Conservation (phyloP, 2,888 invertebrate genomes). For the Pycnomerus fuliginosus region DNA sequence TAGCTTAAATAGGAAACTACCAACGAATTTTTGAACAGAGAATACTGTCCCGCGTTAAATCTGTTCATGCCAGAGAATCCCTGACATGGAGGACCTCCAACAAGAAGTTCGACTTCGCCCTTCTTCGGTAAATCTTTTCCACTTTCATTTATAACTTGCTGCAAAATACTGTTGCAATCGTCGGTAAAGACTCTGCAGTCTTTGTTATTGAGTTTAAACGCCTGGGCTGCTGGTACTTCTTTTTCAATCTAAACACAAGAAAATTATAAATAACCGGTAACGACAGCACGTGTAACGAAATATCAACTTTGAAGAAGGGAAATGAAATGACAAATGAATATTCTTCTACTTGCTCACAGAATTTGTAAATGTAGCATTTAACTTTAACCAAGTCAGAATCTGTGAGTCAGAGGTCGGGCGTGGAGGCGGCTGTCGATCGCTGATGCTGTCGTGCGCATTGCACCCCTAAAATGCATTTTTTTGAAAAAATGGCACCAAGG, state of each 20-base stretch:
- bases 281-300: no score
- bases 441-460: no score
- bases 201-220: constrained; percentile 75
- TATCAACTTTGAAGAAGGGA: no score
- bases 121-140: constrained; percentile 61
- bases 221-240: constrained; percentile 74
- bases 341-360: no score
- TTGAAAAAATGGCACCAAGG: no score
- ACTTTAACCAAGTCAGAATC: no score
- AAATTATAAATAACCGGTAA: no score
- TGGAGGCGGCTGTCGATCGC: no score
- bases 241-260: constrained; percentile 67
- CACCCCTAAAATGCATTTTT: no score
- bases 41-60: constrained; percentile 81
- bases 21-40: constrained; percentile 81
- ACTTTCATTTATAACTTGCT: constrained; percentile 64
- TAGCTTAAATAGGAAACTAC: constrained; percentile 80
- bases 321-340: no score
- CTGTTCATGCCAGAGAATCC: constrained; percentile 90
- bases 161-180: constrained; percentile 75
- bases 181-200: constrained; percentile 74
- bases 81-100: constrained; percentile 88
- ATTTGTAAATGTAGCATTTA: no score
- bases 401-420: no score
- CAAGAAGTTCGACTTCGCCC: constrained; percentile 80